phyloP scores from a whole-genome alignment of 2,888 invertebrate genomes.

The Cryptocephalus moraei region DNA sequence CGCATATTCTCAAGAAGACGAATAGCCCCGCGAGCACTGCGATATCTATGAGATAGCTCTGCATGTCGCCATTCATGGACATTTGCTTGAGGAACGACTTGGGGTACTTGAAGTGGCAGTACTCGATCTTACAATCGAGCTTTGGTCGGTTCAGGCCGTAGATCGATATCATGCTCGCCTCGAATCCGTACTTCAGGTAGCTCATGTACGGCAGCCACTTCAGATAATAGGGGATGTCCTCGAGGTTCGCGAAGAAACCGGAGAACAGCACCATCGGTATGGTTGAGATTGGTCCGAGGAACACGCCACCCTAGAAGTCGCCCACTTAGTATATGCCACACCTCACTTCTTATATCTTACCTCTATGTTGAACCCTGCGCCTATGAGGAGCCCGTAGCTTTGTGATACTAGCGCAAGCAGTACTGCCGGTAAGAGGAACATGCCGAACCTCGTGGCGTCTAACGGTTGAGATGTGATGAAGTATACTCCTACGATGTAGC shows the following conservation, averaged over 20 bases:
- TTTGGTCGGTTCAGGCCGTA: constrained; percentile 78
- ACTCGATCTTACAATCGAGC: constrained; percentile 70
- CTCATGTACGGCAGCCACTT: constrained; percentile 85
- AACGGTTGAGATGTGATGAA: constrained; percentile 94
- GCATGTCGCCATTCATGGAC: constrained; percentile 62
- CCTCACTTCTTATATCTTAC: constrained; percentile 30
- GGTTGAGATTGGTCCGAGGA: constrained; percentile 77
- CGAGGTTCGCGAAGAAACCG: constrained; percentile 89
- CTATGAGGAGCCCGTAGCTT: constrained; percentile 83
- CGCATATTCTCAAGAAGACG: constrained; percentile 63
- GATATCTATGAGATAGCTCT: constrained; percentile 69
- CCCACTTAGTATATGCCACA: not conserved
- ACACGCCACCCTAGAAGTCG: constrained; percentile 48
- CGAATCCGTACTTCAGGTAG: constrained; percentile 86
- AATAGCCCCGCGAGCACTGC: constrained; percentile 73
- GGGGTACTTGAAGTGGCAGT: constrained; percentile 76
- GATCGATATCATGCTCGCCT: constrained; percentile 85
- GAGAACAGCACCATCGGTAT: constrained; percentile 89
- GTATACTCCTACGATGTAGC: constrained; percentile 80
- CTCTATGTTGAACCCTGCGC: constrained; percentile 84
- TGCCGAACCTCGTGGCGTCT: constrained; percentile 70
- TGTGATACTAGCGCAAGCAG: constrained; percentile 87
- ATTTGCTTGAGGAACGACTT: constrained; percentile 75
- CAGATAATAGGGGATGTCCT: constrained; percentile 80
- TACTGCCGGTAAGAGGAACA: constrained; percentile 67